Percentiles rank a stretch among this genome's conserved stretches.
These are phyloP conservation scores for Sminthopsis crassicaudata DNA, from an alignment of 2,113 vertebrate genomes.

Conservation along the genomic window DNA sequence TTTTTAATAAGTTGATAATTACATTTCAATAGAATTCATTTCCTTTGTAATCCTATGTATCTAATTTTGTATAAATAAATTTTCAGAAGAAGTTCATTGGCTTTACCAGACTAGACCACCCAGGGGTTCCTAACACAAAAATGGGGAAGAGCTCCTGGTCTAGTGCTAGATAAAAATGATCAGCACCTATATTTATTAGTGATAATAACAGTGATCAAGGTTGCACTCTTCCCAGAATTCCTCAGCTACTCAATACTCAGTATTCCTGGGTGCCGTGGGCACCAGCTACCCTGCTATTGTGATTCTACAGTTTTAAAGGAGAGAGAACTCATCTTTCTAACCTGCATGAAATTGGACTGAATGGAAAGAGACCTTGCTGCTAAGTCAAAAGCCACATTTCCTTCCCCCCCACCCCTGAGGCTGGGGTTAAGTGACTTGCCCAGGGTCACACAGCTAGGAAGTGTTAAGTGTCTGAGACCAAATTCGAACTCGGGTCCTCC, in stretches of 20 bases:
- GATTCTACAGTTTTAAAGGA: background rate
- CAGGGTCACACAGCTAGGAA: too few species aligned
- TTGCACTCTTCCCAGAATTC: background rate
- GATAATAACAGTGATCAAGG: background rate
- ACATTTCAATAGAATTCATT: background rate
- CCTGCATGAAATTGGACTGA: background rate
- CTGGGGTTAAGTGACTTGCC: too few species aligned
- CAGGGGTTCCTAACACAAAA: background rate
- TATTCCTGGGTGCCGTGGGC: too few species aligned
- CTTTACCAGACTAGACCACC: background rate
- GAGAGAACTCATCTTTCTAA: background rate
- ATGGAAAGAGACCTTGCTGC: background rate
- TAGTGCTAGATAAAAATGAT: background rate
- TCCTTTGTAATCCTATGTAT: background rate
- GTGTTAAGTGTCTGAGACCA: too few species aligned
- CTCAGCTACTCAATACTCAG: background rate
- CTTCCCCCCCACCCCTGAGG: too few species aligned
- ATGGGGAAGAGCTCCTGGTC: background rate
- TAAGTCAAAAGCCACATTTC: background rate
- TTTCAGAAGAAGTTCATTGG: background rate
- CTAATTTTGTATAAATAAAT: background rate
- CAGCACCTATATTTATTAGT: background rate
- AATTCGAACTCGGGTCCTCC: too few species aligned
- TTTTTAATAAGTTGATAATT: background rate
- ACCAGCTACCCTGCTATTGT: too few species aligned